Conservation (phyloP, 2,888 invertebrate genomes). For the Bembecia ichneumoniformis region DNA sequence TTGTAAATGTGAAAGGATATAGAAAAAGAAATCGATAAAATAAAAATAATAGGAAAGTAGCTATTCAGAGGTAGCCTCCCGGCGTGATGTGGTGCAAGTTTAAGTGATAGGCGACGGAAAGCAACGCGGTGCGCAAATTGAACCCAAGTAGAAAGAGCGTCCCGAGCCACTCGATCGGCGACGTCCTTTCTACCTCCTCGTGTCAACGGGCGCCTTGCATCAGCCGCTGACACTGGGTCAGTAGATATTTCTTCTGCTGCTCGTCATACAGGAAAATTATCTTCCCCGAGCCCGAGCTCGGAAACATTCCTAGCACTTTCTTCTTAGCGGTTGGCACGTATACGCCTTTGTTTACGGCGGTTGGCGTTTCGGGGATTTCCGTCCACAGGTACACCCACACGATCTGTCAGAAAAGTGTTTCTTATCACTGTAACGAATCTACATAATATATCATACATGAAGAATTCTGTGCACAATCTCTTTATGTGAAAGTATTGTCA, state of each 20-base stretch:
- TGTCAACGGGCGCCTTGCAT: conserved; percentile 58
- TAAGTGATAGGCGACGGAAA: conserved; percentile 50
- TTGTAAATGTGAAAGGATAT: too few species aligned
- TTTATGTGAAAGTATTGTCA: too few species aligned
- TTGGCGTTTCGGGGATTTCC: conserved; percentile 79
- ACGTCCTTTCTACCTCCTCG: conserved; percentile 53
- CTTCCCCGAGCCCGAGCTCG: conserved; percentile 75
- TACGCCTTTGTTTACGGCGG: conserved; percentile 79
- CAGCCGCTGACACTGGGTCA: conserved; percentile 54
- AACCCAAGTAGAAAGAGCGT: conserved; percentile 63
- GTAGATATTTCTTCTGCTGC: conserved; percentile 50
- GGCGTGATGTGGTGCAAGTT: conserved; percentile 54
- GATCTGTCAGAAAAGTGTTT: conserved; percentile 53
- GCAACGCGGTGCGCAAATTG: conserved; percentile 49
- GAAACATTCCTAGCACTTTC: conserved; percentile 76
- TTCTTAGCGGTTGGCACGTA: conserved; percentile 73
- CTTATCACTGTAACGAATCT: neutral
- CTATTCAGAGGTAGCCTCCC: conserved; percentile 44
- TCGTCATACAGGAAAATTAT: conserved; percentile 65
- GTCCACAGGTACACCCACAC: conserved; percentile 85
- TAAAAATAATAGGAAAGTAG: neutral
- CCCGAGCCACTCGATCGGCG: conserved; percentile 29
- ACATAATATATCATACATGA: too few species aligned
- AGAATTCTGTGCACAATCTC: too few species aligned
- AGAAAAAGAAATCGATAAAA: too few species aligned